Evolutionary conservation across 2,113 vertebrate genomes (phyloP).

Genomic region (Chaetorhynchus papuensis): DNA sequence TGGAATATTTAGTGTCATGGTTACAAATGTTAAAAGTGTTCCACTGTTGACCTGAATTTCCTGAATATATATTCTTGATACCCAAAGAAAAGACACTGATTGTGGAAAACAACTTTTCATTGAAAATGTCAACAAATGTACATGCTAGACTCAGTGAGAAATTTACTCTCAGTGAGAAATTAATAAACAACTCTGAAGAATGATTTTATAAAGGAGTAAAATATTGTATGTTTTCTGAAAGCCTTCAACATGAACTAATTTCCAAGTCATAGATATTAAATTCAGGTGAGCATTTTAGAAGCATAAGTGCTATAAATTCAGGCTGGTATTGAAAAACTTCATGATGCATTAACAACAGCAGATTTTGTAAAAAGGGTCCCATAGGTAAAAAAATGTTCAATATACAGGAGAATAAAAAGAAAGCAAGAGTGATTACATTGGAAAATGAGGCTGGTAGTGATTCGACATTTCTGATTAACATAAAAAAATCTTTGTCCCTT

Average conservation of each 20-base stretch:
- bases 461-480: neutral
- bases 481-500: neutral
- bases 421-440: neutral
- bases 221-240: neutral
- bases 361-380: neutral
- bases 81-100: neutral
- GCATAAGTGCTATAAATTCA: neutral
- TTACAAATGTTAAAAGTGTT: neutral
- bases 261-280: neutral
- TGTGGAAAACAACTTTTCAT: neutral
- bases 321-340: neutral
- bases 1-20: neutral
- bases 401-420: neutral
- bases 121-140: neutral
- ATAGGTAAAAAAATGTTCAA: neutral
- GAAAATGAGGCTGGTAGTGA: neutral
- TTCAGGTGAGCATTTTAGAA: neutral
- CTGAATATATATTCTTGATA: neutral
- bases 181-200: neutral
- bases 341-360: fast-evolving
- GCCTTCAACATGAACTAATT: neutral
- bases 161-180: too few relatives aligned
- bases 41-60: neutral
- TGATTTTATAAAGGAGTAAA: neutral
- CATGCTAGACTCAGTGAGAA: neutral